These are phyloP conservation scores for Blomia tropicalis DNA, from an alignment of 2,888 invertebrate genomes.

Conservation along the genomic window DNA sequence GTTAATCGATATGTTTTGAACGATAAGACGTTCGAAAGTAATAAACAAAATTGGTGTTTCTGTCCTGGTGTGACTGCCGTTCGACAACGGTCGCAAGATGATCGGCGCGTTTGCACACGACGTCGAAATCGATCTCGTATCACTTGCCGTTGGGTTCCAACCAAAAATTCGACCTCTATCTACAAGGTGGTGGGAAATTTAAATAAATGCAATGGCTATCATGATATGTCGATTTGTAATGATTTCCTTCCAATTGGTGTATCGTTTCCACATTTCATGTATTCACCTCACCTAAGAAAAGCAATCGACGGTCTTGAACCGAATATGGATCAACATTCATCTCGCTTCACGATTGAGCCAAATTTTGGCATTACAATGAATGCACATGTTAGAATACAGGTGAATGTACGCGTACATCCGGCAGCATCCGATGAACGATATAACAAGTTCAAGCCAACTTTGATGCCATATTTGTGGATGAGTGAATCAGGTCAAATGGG, in stretches of 20 bases:
- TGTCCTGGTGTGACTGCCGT: not conserved
- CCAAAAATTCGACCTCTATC: not conserved
- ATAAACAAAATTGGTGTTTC: not conserved
- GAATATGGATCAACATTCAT: not conserved
- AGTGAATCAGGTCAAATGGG: not conserved
- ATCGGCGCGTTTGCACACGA: not conserved
- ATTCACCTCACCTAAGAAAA: not conserved
- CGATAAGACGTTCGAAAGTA: not conserved
- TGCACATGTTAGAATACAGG: not conserved
- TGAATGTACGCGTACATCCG: not conserved
- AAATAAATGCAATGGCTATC: conserved; percentile 7
- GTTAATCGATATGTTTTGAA: not conserved
- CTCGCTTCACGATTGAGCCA: not conserved
- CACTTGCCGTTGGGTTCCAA: not conserved
- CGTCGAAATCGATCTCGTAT: not conserved
- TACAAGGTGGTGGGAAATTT: not conserved
- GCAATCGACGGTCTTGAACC: conserved; percentile 1
- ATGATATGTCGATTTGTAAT: not conserved
- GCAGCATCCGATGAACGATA: not conserved
- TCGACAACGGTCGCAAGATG: not conserved
- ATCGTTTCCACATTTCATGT: not conserved
- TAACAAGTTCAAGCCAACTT: not conserved
- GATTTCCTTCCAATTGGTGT: not conserved
- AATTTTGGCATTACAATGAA: not conserved
- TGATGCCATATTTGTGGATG: conserved; percentile 8